A percentile compares a stretch with the other conserved stretches of the same genome.
Evolutionary conservation across 2,113 vertebrate species (phyloP).

Genomic region (Apeltes quadracus): DNA sequence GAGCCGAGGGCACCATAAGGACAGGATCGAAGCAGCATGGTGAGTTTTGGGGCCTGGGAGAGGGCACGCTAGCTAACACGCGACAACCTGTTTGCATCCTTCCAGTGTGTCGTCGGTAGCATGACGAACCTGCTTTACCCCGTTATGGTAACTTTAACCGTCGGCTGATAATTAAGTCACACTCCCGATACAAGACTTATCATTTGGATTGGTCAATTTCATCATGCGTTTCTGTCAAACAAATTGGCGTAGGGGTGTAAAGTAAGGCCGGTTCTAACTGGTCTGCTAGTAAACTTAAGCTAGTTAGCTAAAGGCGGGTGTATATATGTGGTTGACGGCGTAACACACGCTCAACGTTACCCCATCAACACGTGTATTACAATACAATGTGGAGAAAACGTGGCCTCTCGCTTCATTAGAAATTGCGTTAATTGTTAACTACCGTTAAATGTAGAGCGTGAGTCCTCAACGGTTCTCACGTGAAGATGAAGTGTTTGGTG

Average conservation of each 20-base stretch:
- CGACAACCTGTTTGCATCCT: conserved; percentile 69
- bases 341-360: neutral
- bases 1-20: conserved; percentile 19
- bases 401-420: accelerated
- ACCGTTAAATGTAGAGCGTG: too few species aligned
- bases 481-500: conserved; percentile 35
- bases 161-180: neutral
- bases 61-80: conserved; percentile 53
- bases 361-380: neutral
- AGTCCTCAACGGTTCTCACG: neutral
- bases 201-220: too few species aligned
- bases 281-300: conserved; percentile 47
- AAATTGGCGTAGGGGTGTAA: conserved; percentile 7
- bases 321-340: conserved; percentile 8
- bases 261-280: conserved; percentile 38
- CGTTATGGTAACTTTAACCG: neutral
- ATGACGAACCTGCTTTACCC: neutral
- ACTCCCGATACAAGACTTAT: accelerated
- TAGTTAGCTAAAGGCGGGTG: conserved; percentile 53
- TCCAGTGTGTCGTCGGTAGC: conserved; percentile 1
- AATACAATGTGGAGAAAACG: accelerated
- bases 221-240: neutral
- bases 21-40: conserved; percentile 68
- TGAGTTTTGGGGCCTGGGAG: conserved; percentile 67
- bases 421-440: too few species aligned